Conservation (phyloP, 2,888 invertebrate genomes). For the Amiota communis region DNA sequence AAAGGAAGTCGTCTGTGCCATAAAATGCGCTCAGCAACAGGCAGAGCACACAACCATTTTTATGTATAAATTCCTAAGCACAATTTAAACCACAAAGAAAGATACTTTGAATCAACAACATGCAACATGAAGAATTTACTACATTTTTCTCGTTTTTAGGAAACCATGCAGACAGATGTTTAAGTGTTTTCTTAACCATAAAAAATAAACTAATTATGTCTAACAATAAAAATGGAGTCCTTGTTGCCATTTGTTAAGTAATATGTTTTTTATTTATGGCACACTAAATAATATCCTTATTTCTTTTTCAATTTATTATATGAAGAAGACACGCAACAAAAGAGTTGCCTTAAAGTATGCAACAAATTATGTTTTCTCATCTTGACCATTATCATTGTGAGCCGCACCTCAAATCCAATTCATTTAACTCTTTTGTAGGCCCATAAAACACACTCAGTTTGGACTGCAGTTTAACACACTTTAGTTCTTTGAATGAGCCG, state of each 20-base stretch:
- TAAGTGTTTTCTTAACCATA: too few species aligned
- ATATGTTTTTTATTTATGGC: conserved; percentile 9
- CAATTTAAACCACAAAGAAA: neutral
- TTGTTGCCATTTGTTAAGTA: neutral
- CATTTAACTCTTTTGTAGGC: too few species aligned
- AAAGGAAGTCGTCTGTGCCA: conserved; percentile 33
- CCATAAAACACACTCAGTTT: too few species aligned
- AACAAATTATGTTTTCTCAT: too few species aligned
- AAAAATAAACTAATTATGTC: conserved; percentile 13
- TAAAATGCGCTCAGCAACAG: conserved; percentile 55
- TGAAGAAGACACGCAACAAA: too few species aligned
- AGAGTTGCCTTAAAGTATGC: too few species aligned
- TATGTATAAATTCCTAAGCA: neutral
- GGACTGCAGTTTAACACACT: too few species aligned
- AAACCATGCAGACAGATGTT: neutral
- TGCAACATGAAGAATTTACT: neutral
- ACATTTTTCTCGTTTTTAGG: neutral
- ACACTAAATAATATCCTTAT: too few species aligned
- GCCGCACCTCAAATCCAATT: too few species aligned
- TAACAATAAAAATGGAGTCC: neutral
- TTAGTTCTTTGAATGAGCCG: too few species aligned
- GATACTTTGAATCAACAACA: neutral
- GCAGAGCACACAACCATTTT: conserved; percentile 28
- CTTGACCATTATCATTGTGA: too few species aligned
- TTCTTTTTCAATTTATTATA: too few species aligned